phyloP scores from a whole-genome alignment of 2,113 vertebrate species.

The Calonectris borealis region DNA sequence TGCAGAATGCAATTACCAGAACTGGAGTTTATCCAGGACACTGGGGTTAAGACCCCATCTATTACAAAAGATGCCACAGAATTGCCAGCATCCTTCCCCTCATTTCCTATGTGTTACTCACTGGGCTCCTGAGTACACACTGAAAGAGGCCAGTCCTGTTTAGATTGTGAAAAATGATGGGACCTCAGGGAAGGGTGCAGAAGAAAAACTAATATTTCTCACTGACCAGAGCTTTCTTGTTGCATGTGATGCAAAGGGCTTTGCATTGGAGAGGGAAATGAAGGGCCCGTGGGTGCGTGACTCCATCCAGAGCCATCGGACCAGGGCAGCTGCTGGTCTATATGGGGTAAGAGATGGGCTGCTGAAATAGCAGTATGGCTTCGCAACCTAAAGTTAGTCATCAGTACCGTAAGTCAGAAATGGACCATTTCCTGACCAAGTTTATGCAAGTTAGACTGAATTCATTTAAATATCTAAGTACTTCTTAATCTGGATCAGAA shows the following conservation, averaged over 20 bases:
- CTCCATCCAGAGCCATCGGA: not conserved
- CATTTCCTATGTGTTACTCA: slow-evolving; percentile 11
- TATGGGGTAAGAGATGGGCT: not conserved
- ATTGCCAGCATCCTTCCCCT: slow-evolving; percentile 35
- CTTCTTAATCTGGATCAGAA: not conserved
- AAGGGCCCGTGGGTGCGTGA: not conserved
- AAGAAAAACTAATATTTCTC: not conserved
- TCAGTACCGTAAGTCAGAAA: not conserved
- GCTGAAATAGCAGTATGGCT: not conserved
- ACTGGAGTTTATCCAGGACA: slow-evolving; percentile 62
- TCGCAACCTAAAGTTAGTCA: not conserved
- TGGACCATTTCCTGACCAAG: not conserved
- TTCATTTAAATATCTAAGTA: not conserved
- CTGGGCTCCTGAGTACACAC: not conserved
- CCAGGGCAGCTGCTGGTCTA: not conserved
- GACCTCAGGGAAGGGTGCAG: not conserved
- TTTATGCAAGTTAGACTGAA: not conserved
- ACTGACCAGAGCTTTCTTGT: not conserved
- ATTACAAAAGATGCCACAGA: slow-evolving; percentile 60
- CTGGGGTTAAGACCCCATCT: slow-evolving; percentile 58
- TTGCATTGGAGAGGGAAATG: not conserved
- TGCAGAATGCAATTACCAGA: slow-evolving; percentile 63
- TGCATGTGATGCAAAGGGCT: not conserved
- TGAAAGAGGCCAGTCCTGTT: not conserved
- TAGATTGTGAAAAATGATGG: not conserved